Evolutionary conservation across 2,797 vertebrate species (phyloP).

Genomic region (Choloepus didactylus): DNA sequence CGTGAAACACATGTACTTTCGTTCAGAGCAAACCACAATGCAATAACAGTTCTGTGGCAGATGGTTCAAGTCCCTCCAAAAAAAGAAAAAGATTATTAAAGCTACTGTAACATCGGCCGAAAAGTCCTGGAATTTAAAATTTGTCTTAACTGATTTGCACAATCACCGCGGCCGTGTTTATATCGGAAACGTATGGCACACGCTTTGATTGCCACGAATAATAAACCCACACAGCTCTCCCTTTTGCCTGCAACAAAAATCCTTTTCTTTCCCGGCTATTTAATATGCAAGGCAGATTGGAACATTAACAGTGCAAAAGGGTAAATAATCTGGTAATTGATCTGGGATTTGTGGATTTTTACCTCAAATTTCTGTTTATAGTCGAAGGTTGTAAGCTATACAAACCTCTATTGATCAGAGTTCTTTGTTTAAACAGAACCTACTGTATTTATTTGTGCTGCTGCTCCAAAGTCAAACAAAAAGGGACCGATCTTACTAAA

Average conservation of each 20-base stretch:
- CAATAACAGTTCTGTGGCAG: slow-evolving; percentile 40
- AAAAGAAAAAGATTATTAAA: slow-evolving; percentile 55
- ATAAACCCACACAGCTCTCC: slow-evolving; percentile 62
- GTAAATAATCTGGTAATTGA: slow-evolving; percentile 89
- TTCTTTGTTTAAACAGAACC: slow-evolving; percentile 90
- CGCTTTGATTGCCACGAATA: slow-evolving; percentile 62
- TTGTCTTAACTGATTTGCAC: slow-evolving; percentile 71
- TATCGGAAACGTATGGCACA: slow-evolving; percentile 62
- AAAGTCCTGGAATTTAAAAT: slow-evolving; percentile 72
- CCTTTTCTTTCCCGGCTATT: slow-evolving; percentile 73
- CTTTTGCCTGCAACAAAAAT: slow-evolving; percentile 54
- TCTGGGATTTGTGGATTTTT: slow-evolving; percentile 88
- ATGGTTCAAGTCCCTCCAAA: slow-evolving; percentile 32
- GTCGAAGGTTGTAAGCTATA: slow-evolving; percentile 89
- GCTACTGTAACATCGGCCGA: slow-evolving; percentile 39
- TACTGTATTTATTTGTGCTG: slow-evolving; percentile 91
- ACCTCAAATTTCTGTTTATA: slow-evolving; percentile 88
- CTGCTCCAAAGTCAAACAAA: slow-evolving; percentile 90
- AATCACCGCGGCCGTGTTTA: slow-evolving; percentile 43
- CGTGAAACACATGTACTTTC: not conserved
- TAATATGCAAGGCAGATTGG: slow-evolving; percentile 85
- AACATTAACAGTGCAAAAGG: slow-evolving; percentile 87
- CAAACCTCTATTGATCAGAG: slow-evolving; percentile 90
- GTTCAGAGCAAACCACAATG: slow-evolving; percentile 48
- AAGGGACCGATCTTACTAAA: slow-evolving; percentile 88